A percentile compares a stretch with the other conserved stretches of the same genome.
phyloP scores from a whole-genome alignment of 2,797 vertebrate genomes.

The Sciaenops ocellatus region DNA sequence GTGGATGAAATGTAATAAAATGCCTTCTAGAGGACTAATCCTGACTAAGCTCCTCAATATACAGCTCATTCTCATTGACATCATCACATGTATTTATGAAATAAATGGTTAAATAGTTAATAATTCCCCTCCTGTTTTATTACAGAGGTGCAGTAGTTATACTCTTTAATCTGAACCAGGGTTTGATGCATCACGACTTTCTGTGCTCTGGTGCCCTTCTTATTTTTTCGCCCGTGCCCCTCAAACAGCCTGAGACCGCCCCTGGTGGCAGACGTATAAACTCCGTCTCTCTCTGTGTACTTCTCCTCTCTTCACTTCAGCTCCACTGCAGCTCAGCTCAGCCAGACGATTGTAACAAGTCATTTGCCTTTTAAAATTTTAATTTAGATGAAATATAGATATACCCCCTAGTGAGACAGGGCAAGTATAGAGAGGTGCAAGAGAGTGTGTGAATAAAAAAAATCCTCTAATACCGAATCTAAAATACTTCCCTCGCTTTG shows the following conservation, averaged over 20 bases:
- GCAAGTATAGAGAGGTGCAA: constrained; percentile 2
- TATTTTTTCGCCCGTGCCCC: not conserved
- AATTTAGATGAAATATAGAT: constrained; percentile 80
- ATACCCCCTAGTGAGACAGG: constrained; percentile 36
- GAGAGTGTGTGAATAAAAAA: constrained; percentile 25
- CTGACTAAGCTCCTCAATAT: too few species aligned
- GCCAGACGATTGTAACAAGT: constrained; percentile 44
- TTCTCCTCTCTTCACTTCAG: constrained; percentile 1
- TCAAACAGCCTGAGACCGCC: too few species aligned
- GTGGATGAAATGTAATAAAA: too few species aligned
- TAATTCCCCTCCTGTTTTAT: too few species aligned
- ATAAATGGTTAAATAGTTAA: too few species aligned
- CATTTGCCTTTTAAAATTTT: constrained; percentile 75
- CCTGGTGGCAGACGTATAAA: not conserved
- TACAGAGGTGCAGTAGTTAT: too few species aligned
- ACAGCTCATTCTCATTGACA: too few species aligned
- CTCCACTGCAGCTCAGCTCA: constrained; percentile 16
- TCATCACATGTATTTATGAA: too few species aligned
- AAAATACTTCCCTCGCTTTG: constrained; percentile 48
- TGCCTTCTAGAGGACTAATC: too few species aligned
- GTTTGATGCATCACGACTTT: too few species aligned
- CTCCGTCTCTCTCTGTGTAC: not conserved
- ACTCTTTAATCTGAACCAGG: too few species aligned
- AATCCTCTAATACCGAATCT: constrained; percentile 38
- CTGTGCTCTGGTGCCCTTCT: too few species aligned